Conservation (phyloP, 2,113 vertebrate genomes). For the Xiphophorus couchianus region DNA sequence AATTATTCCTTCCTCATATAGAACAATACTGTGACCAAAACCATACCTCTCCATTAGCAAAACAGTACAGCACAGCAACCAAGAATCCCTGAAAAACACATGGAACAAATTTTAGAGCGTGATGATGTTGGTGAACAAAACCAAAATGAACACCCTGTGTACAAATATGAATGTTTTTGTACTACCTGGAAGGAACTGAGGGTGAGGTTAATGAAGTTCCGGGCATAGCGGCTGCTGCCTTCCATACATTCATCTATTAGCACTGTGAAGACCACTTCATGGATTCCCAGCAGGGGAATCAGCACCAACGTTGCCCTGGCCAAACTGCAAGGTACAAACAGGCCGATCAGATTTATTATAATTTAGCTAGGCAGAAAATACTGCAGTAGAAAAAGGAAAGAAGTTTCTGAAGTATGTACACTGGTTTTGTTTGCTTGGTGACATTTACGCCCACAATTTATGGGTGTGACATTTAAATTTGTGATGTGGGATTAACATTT, state of each 20-base stretch:
- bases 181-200: constrained; percentile 90
- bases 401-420: constrained; percentile 12
- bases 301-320: constrained; percentile 91
- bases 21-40: not conserved
- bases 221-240: constrained; percentile 80
- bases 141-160: not conserved
- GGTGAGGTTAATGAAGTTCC: constrained; percentile 89
- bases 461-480: constrained; percentile 18
- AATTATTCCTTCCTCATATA: not conserved
- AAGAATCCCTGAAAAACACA: constrained; percentile 86
- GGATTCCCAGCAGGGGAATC: constrained; percentile 92
- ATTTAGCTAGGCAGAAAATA: not conserved
- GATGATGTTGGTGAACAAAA: not conserved
- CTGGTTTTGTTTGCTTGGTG: not conserved
- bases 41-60: constrained; percentile 94
- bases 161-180: not conserved
- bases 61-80: constrained; percentile 93
- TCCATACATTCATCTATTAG: constrained; percentile 88
- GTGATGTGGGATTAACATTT: constrained; percentile 32
- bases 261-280: constrained; percentile 90
- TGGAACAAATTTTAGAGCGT: constrained; percentile 1
- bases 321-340: constrained; percentile 76
- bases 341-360: not conserved
- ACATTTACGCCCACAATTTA: constrained; percentile 17
- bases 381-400: not conserved